Conservation (phyloP, 2,888 invertebrate genomes). For the Hyalella azteca region DNA sequence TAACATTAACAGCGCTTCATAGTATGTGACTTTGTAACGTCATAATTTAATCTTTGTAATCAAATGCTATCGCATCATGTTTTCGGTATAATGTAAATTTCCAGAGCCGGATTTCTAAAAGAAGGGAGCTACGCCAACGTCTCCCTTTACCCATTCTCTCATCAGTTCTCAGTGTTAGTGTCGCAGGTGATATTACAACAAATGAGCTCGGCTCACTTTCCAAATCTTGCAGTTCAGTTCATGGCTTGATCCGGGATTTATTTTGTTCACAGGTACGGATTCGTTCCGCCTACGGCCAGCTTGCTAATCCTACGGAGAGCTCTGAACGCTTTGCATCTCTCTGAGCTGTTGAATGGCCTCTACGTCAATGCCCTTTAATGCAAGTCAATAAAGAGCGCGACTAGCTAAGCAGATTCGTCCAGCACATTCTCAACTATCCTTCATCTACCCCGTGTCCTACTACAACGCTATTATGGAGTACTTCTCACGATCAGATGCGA, state of each 20-base stretch:
- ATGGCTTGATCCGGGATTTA: not conserved
- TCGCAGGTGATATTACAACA: too few species aligned
- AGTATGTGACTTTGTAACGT: too few species aligned
- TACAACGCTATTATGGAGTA: not conserved
- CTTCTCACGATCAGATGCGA: not conserved
- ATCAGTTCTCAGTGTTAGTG: too few species aligned
- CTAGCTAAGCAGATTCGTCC: conserved; percentile 12
- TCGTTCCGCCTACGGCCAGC: conserved; percentile 31
- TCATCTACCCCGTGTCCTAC: not conserved
- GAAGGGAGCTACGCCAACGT: too few species aligned
- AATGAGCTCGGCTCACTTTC: too few species aligned
- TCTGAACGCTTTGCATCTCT: not conserved
- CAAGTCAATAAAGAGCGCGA: conserved; percentile 15
- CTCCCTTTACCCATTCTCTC: too few species aligned
- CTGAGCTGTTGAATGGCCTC: conserved; percentile 17
- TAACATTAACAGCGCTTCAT: too few species aligned
- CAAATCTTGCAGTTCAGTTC: too few species aligned
- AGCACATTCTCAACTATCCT: not conserved
- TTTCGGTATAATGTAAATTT: too few species aligned
- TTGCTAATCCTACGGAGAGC: not conserved
- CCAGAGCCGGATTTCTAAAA: too few species aligned
- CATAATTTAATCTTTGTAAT: too few species aligned
- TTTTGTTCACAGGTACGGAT: not conserved
- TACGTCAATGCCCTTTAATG: not conserved
- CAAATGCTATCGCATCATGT: too few species aligned